Evolutionary conservation across 2,888 invertebrate genomes (phyloP), one percentile per base, ranked within the genome.

Genomic region (Stenichneumon culpator): DNA sequence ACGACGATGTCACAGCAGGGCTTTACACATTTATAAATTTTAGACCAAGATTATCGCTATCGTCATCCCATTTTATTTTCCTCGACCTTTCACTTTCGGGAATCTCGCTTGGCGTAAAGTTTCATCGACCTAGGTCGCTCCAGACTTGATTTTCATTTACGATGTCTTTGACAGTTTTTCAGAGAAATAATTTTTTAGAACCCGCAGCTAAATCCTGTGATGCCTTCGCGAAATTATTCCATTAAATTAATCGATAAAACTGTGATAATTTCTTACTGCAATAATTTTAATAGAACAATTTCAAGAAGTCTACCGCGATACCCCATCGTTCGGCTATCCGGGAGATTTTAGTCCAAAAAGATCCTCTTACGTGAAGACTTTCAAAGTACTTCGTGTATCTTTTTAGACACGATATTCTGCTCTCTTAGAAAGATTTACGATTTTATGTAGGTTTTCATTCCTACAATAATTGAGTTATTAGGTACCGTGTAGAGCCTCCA

Each of bases 11-110:
- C 44, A 19, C 16, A 11, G 9, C 39, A 14, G 11, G 39, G 22
- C 22, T 67, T 16, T 39, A 50, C 60, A 39, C 19, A 19, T 65
- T 74, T 73, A 44, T 44, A 60, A 22, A n/a, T 63, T 28, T 28
- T 47, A 44, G 7, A 63, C 44, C 28, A 44, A n/a, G 25, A 63
- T 28, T n/a, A 63, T 16, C 47, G 16, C 32, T 50, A 32, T 63
- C 60, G 11, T 5, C 16, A 47, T 22, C 28, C n/a, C 28, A 6
- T n/a, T 47, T 74, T 39, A 36, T 22, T 22, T 39, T 4, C 57
- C 14, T 39, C 39, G 28, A 54, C 19, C 11, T 72, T 54, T 4
- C 19, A 36, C 47, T 4, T 14, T 36, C 57, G 25, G 9, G 57
- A 14, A 57, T 57, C 25, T 57, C 57, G 19, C 39, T 11, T 39